Evolutionary conservation across 2,113 vertebrate genomes (phyloP).

Genomic region (Coregonus clupeaformis): DNA sequence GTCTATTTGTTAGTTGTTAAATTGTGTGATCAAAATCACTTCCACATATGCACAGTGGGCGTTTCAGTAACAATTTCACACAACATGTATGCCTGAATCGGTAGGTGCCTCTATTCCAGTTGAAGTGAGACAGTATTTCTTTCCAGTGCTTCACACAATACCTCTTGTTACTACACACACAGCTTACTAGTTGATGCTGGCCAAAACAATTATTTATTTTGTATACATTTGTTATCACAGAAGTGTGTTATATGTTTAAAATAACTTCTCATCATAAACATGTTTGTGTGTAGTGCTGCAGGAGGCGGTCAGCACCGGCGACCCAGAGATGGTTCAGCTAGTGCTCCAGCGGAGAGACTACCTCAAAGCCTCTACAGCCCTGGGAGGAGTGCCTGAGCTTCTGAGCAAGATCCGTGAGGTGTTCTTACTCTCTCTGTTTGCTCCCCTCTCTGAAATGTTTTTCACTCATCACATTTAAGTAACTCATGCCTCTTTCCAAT

Average conservation of each 20-base stretch:
- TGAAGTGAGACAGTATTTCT: background rate
- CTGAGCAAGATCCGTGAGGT: conserved; percentile 92
- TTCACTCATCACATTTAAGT: background rate
- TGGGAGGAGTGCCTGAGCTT: conserved; percentile 91
- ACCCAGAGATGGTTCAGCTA: conserved; percentile 94
- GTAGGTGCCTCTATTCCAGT: background rate
- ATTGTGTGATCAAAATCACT: background rate
- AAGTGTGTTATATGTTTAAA: background rate
- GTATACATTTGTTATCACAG: background rate
- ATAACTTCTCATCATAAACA: background rate
- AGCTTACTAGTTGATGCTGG: background rate
- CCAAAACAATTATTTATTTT: background rate
- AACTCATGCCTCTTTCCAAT: background rate
- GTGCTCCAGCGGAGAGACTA: conserved; percentile 94
- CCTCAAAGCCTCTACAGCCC: conserved; percentile 89
- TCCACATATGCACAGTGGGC: background rate
- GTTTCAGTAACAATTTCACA: background rate
- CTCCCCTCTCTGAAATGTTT: background rate
- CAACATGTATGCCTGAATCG: background rate
- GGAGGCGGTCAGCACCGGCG: conserved; percentile 94
- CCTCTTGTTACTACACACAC: background rate
- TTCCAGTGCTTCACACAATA: conserved; percentile 4
- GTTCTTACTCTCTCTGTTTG: background rate
- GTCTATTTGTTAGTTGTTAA: background rate
- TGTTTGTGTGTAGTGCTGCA: conserved; percentile 81